Evolutionary conservation across 2,888 invertebrate genomes (phyloP), one percentile per base, ranked within the genome.

Genomic region (Patella pellucida): DNA sequence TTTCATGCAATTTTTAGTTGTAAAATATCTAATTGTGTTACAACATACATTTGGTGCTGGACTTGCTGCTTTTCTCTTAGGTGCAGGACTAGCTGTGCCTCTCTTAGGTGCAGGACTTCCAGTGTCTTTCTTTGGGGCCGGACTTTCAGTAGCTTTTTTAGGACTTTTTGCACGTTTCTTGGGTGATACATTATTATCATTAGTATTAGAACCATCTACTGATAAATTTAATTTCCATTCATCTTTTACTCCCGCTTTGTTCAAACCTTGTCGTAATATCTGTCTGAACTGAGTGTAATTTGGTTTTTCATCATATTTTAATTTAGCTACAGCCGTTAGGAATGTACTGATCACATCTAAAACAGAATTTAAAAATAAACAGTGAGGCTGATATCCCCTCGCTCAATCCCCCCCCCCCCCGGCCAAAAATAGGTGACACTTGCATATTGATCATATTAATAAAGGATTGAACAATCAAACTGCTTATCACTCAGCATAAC

Each of bases 291-390:
- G 94, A 27, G 93, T 93, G 89, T 96, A 96, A 88, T 96, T 94
- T 0, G 96, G 96, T 84, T 93, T 92, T 79, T 95, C 94, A 72
- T 94, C 94, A 88, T 95, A 96, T 52, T 94, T 93, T 68, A 96
- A 91, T 82, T 93, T 93, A 67, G 93, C 93, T 27, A 96, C 93
- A 87, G 95, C 95, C 78, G 93, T 92, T 78, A 96, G 92, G 89
- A 94, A 96, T 85, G 94, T 93, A 15, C 92, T 90, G 1, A 95
- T 89, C 23, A 93, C 92, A 73, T 84, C 90, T 88, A 85, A 73
- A 81, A 82, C 69, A 72, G 31, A 41, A 41, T 41, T 41, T 41
- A 41, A 41, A 5, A 41, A 41, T 41, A 41, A 41, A 41, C 31
- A 41, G 31, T 41, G 31, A 41, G 31, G 31, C 31, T 41, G 31